These are phyloP conservation scores for Phaethornis superciliosus DNA, from an alignment of 2,113 vertebrate genomes.

Conservation along the genomic window DNA sequence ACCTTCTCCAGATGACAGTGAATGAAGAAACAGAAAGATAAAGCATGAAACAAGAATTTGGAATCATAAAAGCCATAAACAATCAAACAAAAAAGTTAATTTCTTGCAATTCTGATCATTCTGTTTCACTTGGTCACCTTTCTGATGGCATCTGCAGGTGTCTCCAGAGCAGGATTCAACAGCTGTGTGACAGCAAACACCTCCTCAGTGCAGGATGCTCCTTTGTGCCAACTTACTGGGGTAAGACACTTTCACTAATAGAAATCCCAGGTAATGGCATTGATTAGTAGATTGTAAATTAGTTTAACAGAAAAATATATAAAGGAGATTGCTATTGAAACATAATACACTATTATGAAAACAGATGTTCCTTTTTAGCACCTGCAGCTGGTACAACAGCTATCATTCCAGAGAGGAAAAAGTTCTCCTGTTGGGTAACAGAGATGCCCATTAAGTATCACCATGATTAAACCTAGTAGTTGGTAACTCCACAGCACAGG, in stretches of 20 bases:
- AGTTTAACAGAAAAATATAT: not conserved
- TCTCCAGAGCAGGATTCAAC: not conserved
- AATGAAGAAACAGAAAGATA: not conserved
- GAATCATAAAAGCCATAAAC: not conserved
- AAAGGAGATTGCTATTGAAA: not conserved
- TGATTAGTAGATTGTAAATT: not conserved
- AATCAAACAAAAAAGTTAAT: not conserved
- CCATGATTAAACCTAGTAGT: not conserved
- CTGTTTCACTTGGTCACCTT: not conserved
- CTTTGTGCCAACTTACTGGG: not conserved
- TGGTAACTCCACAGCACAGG: not conserved
- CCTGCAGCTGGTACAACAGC: not conserved
- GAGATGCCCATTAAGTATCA: not conserved
- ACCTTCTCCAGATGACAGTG: not conserved
- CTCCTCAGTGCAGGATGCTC: not conserved
- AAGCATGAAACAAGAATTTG: not conserved
- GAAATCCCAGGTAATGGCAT: not conserved
- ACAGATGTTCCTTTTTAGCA: not conserved
- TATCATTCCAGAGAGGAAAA: not conserved
- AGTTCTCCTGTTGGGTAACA: not conserved
- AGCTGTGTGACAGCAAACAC: not conserved
- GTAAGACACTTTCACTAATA: not conserved
- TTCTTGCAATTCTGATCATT: not conserved
- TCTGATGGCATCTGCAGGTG: rapidly evolving
- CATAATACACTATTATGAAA: not conserved